Evolutionary conservation across 2,888 invertebrate species (phyloP).

Genomic region (Agrypnus murinus): DNA sequence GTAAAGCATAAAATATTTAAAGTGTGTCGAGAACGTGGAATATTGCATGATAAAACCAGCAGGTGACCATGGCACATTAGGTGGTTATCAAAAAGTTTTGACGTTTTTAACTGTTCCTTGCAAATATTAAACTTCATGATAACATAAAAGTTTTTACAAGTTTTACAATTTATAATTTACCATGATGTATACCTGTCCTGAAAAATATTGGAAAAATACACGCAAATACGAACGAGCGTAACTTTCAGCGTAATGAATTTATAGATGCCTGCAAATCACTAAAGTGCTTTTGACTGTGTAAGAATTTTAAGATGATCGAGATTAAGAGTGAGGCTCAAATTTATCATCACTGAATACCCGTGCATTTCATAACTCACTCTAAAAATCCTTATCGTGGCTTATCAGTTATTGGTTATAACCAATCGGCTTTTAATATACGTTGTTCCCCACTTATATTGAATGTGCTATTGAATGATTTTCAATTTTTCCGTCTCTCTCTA

Average conservation of each 20-base stretch:
- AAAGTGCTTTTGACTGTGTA: too few species aligned
- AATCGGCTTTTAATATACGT: constrained; percentile 46
- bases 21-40: constrained; percentile 17
- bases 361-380: constrained; percentile 44
- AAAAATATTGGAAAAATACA: too few species aligned
- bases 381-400: constrained; percentile 57
- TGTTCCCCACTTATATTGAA: constrained; percentile 45
- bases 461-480: constrained; percentile 11
- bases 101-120: constrained; percentile 19
- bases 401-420: constrained; percentile 66
- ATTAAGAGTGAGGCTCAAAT: constrained; percentile 32
- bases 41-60: constrained; percentile 23
- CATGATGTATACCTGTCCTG: not conserved
- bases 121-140: constrained; percentile 11
- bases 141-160: constrained; percentile 8
- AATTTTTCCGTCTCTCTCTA: constrained; percentile 22
- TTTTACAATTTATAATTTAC: not conserved
- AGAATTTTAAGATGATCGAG: too few species aligned
- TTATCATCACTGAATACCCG: constrained; percentile 37
- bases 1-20: constrained; percentile 2
- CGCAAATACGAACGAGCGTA: not conserved
- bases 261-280: too few species aligned
- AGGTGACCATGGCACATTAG: constrained; percentile 17
- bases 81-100: constrained; percentile 26
- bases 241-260: not conserved